Percentiles rank a stretch among this genome's conserved stretches.
Conservation (phyloP, 1,140 invertebrate species). For the Elysia chlorotica region DNA sequence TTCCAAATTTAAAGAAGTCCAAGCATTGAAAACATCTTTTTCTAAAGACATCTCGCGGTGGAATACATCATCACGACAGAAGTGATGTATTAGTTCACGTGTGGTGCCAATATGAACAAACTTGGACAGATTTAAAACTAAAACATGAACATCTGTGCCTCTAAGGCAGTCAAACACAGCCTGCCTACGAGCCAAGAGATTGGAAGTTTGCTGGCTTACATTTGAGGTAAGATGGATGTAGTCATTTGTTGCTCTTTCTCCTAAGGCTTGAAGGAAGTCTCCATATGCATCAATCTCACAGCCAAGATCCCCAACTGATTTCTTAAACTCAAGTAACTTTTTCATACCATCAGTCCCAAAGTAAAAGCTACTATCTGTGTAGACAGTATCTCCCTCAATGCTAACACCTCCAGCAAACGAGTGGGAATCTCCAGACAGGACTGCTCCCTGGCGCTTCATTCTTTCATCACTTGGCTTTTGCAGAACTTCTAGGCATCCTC, state of each 20-base stretch:
- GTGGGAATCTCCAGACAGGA: slow-evolving; percentile 37
- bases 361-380: slow-evolving; percentile 64
- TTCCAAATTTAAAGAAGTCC: slow-evolving; percentile 8
- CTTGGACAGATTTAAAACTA: slow-evolving; percentile 60
- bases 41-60: slow-evolving; percentile 45
- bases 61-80: slow-evolving; percentile 49
- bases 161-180: slow-evolving; percentile 54
- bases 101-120: slow-evolving; percentile 66
- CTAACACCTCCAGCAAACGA: slow-evolving; percentile 36
- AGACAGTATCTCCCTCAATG: slow-evolving; percentile 50
- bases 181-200: slow-evolving; percentile 39
- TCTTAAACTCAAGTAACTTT: slow-evolving; percentile 56
- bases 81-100: slow-evolving; percentile 61
- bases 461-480: slow-evolving; percentile 61
- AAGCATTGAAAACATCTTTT: slow-evolving; percentile 48
- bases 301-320: slow-evolving; percentile 43
- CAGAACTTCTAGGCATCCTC: slow-evolving; percentile 58
- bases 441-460: slow-evolving; percentile 58
- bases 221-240: slow-evolving; percentile 53
- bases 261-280: slow-evolving; percentile 64
- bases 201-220: slow-evolving; percentile 39
- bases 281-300: slow-evolving; percentile 66
- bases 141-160: slow-evolving; percentile 47
- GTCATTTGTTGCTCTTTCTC: slow-evolving; percentile 44
- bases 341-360: slow-evolving; percentile 59